Percentiles rank a stretch among this genome's conserved stretches.
Evolutionary conservation across 2,797 vertebrate genomes (phyloP).

Genomic region (Kryptopterus vitreolus): DNA sequence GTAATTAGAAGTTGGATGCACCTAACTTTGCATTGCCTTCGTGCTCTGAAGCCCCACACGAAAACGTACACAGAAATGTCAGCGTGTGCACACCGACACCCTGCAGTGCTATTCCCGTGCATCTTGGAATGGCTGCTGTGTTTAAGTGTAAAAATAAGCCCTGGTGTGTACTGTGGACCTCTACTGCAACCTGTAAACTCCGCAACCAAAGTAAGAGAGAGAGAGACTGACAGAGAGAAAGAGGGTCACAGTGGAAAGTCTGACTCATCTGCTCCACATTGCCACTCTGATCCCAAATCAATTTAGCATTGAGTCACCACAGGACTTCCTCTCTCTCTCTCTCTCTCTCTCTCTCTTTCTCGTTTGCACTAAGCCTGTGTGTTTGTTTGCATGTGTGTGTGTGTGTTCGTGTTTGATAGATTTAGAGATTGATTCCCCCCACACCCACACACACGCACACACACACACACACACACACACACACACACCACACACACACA

Average conservation of each 20-base stretch:
- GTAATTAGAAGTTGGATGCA: slow-evolving; percentile 17
- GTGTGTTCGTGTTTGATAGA: slow-evolving; percentile 13
- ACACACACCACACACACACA: no score
- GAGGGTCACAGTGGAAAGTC: slow-evolving; percentile 75
- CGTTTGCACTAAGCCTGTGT: slow-evolving; percentile 24
- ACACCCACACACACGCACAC: no score
- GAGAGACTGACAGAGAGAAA: slow-evolving; percentile 61
- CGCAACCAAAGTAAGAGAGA: slow-evolving; percentile 28
- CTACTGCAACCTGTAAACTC: slow-evolving; percentile 45
- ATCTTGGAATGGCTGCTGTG: slow-evolving; percentile 6
- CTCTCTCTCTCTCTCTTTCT: slow-evolving; percentile 30
- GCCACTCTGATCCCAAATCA: slow-evolving; percentile 76
- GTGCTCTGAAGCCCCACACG: neutral
- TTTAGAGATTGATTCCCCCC: slow-evolving; percentile 29
- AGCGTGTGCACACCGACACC: slow-evolving; percentile 18
- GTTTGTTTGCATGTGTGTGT: slow-evolving; percentile 19
- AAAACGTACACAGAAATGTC: neutral
- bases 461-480: no score
- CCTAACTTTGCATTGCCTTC: neutral
- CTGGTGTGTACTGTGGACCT: slow-evolving; percentile 18
- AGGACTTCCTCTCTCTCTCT: slow-evolving; percentile 53
- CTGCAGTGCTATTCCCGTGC: slow-evolving; percentile 27
- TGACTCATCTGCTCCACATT: slow-evolving; percentile 75
- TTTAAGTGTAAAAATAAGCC: slow-evolving; percentile 33
- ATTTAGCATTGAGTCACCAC: slow-evolving; percentile 77